Percentiles rank a stretch among this genome's conserved stretches.
These are phyloP conservation scores for Trichogramma evanescens DNA, from an alignment of 2,888 invertebrate species.

Conservation along the genomic window DNA sequence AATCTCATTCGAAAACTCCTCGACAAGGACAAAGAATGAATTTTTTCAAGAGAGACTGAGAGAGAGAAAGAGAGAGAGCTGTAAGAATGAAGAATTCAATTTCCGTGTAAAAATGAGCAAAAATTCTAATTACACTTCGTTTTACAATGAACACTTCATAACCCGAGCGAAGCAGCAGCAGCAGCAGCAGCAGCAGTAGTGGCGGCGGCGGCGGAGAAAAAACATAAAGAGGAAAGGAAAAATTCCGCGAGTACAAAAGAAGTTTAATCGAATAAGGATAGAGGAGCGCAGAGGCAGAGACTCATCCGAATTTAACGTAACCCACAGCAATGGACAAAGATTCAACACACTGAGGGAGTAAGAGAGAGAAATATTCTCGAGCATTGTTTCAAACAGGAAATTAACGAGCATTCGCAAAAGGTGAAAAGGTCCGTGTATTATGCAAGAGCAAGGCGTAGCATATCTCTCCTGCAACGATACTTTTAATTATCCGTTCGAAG, in stretches of 20 bases:
- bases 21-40: no score
- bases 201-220: neutral
- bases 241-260: neutral
- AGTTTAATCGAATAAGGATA: slow-evolving; percentile 3
- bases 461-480: no score
- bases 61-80: neutral
- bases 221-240: neutral
- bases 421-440: neutral
- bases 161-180: no score
- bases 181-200: no score
- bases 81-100: neutral
- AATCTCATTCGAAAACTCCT: no score
- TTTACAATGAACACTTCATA: neutral
- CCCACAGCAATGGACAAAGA: neutral
- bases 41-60: no score
- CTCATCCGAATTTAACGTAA: neutral
- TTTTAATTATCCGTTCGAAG: no score
- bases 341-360: neutral
- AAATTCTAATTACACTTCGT: neutral
- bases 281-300: neutral
- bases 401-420: neutral
- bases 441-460: no score
- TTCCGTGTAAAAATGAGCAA: neutral
- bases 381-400: neutral
- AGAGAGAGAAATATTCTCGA: neutral